Evolutionary conservation across 2,113 vertebrate species (phyloP).

Genomic region (Forbesichthys agassizii): DNA sequence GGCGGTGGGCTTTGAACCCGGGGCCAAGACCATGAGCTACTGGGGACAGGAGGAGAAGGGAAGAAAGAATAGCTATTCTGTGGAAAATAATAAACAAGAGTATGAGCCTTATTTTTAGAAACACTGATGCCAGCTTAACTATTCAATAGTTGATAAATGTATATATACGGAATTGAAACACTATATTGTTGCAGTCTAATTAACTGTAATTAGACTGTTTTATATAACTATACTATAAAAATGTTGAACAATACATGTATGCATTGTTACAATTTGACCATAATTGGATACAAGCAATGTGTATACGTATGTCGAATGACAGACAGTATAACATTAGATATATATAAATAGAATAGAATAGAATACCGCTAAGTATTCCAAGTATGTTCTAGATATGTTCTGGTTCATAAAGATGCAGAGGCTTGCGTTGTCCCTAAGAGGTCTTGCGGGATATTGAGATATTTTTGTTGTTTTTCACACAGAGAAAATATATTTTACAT

Average conservation of each 20-base stretch:
- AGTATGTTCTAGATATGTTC: background rate
- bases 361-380: background rate
- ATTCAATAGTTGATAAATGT: too few species aligned
- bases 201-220: too few species aligned
- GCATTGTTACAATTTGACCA: too few species aligned
- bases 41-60: constrained; percentile 9
- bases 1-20: constrained; percentile 56
- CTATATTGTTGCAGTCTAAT: too few species aligned
- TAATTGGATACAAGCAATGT: background rate
- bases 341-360: background rate
- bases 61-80: background rate
- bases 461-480: too few species aligned
- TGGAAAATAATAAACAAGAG: constrained; percentile 4
- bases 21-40: constrained; percentile 50
- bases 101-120: background rate
- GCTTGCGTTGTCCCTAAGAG: background rate
- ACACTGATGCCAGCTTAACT: background rate
- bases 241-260: too few species aligned
- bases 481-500: too few species aligned
- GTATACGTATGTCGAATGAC: background rate
- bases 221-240: too few species aligned
- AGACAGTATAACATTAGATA: background rate
- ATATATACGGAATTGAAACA: too few species aligned
- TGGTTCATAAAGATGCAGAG: constrained; percentile 1
- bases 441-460: background rate